Base-by-base conservation (phyloP, 2,888 invertebrate genomes). In the Lasioglossum villosulum region DNA sequence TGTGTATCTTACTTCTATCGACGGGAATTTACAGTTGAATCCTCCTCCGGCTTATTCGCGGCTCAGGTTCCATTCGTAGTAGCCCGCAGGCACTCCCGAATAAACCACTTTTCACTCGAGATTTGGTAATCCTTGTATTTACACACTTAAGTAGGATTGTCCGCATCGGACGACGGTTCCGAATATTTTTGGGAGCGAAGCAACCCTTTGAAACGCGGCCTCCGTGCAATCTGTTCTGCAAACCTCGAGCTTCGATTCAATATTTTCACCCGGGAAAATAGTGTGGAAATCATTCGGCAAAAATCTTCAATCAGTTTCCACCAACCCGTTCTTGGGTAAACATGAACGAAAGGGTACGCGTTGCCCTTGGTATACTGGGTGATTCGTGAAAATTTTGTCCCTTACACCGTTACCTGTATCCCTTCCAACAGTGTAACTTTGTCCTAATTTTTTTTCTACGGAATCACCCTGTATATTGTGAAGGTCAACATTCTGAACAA, bases 1-100 rank as follows among this genome's bases (percentile, higher is more conserved):
- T 34, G 66, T 66, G 66, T 66, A 66, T 34, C 66, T 34, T 66
- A 23, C 68, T 68, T 23, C 30, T 19, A 66, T 66, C 66, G 66
- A 34, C 66, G 19, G 30, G 34, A 66, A 66, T 30, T 30, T 23
- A 37, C 37, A 68, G 34, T 37, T 37, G 34, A 68, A n/a, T 68
- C 68, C 68, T 37, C 37, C 37, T 23, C 10, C 6, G 19, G 37
- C 37, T 34, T 68, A 68, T 68, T 68, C 34, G 37, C 19, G 12
- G 37, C 6, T n/a, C 68, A 10, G 37, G n/a, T n/a, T 23, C n/a
- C 37, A 66, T 34, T 37, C 30, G 30, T 3, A 14, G 19, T 34
- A 66, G 12, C n/a, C n/a, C 30, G 6, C 30, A 34, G 34, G 34
- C 16, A 19, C 34, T 34, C 19, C 6, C 66, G 30, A 34, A 66